Percentiles rank a stretch among this genome's conserved stretches.
phyloP scores from a whole-genome alignment of 2,888 invertebrate genomes.

The Germaria angustata region DNA sequence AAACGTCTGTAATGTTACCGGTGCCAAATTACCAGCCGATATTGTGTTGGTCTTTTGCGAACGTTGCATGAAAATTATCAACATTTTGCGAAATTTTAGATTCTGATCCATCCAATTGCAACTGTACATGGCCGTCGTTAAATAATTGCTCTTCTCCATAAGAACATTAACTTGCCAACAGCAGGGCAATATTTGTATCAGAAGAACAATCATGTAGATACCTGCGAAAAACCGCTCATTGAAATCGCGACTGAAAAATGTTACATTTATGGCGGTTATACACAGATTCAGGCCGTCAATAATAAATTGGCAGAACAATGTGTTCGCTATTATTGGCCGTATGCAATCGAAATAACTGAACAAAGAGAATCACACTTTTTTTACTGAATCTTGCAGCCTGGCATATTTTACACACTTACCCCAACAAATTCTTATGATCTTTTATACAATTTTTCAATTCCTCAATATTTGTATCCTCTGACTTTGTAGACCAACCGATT shows the following conservation, averaged over 20 bases:
- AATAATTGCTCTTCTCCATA: slow-evolving; percentile 64
- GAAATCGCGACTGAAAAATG: slow-evolving; percentile 53
- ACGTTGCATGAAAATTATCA: slow-evolving; percentile 73
- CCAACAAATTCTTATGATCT: slow-evolving; percentile 68
- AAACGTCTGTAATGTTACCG: slow-evolving; percentile 70
- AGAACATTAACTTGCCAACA: slow-evolving; percentile 69
- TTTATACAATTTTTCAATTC: slow-evolving; percentile 69
- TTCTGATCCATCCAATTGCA: slow-evolving; percentile 71
- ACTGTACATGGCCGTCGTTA: slow-evolving; percentile 70
- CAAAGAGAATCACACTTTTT: not conserved
- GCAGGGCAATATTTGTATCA: slow-evolving; percentile 69
- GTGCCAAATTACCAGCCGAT: slow-evolving; percentile 70
- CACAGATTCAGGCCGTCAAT: slow-evolving; percentile 68
- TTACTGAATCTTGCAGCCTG: too few relatives aligned
- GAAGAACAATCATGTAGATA: slow-evolving; percentile 59
- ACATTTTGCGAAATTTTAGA: slow-evolving; percentile 67
- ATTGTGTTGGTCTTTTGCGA: slow-evolving; percentile 67
- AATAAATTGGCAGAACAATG: slow-evolving; percentile 68
- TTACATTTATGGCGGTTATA: slow-evolving; percentile 66
- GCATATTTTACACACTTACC: slow-evolving; percentile 61
- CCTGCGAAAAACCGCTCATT: slow-evolving; percentile 48
- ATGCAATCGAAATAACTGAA: slow-evolving; percentile 69
- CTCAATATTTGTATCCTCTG: slow-evolving; percentile 59
- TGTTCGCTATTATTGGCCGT: slow-evolving; percentile 65
- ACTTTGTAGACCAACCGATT: slow-evolving; percentile 63